phyloP scores from a whole-genome alignment of 2,888 invertebrate species.

The Cactoblastis cactorum region DNA sequence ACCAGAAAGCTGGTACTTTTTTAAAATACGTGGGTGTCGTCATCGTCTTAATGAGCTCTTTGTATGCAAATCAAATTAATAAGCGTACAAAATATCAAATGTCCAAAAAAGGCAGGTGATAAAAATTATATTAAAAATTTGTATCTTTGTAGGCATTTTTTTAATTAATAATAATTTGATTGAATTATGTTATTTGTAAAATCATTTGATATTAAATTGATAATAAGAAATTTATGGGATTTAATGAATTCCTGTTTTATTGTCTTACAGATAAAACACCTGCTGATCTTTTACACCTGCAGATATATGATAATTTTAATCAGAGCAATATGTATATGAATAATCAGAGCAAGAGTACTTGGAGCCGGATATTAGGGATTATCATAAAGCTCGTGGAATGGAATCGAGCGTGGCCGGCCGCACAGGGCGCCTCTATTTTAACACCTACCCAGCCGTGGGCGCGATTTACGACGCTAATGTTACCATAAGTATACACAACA shows the following conservation, averaged over 20 bases:
- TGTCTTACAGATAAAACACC: too few species aligned
- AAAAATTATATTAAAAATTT: conserved; percentile 37
- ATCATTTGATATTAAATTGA: too few species aligned
- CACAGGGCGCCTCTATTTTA: conserved; percentile 76
- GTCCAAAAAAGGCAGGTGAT: conserved; percentile 33
- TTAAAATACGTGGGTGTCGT: conserved; percentile 43
- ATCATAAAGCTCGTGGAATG: conserved; percentile 75
- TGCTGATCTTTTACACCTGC: background rate
- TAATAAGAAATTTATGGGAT: too few species aligned
- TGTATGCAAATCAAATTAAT: conserved; percentile 65
- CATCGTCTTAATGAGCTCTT: conserved; percentile 59
- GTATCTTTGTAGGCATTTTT: too few species aligned
- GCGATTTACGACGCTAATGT: conserved; percentile 64
- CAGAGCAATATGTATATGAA: conserved; percentile 32
- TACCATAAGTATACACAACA: conserved; percentile 25
- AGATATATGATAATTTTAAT: background rate
- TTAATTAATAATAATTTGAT: too few species aligned
- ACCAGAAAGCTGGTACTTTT: background rate
- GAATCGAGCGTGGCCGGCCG: conserved; percentile 60
- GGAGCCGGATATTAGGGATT: conserved; percentile 76
- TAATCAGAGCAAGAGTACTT: conserved; percentile 43
- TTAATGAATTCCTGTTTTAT: too few species aligned
- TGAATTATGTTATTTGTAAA: too few species aligned
- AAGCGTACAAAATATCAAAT: conserved; percentile 47
- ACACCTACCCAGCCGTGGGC: conserved; percentile 71